phyloP scores from a whole-genome alignment of 2,113 vertebrate species.

The Eulemur rufifrons region DNA sequence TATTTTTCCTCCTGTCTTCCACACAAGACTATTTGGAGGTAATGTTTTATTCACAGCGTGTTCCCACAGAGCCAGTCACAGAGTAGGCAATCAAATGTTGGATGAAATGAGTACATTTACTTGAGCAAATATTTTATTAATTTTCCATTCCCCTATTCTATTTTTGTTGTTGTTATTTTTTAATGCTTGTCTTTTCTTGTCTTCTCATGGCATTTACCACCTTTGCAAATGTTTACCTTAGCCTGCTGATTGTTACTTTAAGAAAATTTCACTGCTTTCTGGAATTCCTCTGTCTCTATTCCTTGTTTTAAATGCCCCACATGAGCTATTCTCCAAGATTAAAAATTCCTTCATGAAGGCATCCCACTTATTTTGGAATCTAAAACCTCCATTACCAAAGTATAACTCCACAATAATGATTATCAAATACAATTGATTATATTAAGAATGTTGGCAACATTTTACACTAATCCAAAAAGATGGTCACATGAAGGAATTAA shows the following conservation, averaged over 20 bases:
- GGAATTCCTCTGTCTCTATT: neutral
- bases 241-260: neutral
- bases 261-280: neutral
- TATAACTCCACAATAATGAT: neutral
- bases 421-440: neutral
- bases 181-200: neutral
- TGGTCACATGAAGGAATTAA: neutral
- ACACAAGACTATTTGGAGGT: neutral
- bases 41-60: slow-evolving; percentile 62
- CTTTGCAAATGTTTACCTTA: neutral
- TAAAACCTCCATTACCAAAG: neutral
- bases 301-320: neutral
- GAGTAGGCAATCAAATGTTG: neutral
- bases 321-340: neutral
- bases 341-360: neutral
- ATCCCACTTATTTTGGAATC: slow-evolving; percentile 27
- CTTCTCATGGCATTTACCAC: neutral
- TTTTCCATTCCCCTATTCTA: slow-evolving; percentile 35
- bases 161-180: slow-evolving; percentile 45
- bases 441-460: neutral
- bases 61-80: slow-evolving; percentile 25
- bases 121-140: slow-evolving; percentile 50
- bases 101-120: slow-evolving; percentile 29
- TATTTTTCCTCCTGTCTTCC: slow-evolving; percentile 41
- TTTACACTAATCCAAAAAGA: neutral